Conservation (phyloP, 2,888 invertebrate species). For the Apamea sordens region DNA sequence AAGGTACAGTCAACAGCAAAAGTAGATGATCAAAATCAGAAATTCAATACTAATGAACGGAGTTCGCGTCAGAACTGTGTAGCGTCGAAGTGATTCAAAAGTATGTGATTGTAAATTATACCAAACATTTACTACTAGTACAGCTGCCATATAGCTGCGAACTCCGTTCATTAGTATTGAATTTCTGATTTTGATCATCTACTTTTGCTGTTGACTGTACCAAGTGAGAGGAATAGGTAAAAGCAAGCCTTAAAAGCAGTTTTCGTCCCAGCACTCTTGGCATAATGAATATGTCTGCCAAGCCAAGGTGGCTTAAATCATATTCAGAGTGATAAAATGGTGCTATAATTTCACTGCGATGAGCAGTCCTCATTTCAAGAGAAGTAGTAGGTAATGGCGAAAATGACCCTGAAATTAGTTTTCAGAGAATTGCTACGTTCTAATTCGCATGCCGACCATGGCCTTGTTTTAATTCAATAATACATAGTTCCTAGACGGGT, state of each 20-base stretch:
- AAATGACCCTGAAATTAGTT: slow-evolving; percentile 15
- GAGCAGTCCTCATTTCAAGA: slow-evolving; percentile 17
- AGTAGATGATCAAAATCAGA: too few relatives aligned
- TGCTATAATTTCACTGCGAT: slow-evolving; percentile 9
- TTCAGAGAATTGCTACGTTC: slow-evolving; percentile 12
- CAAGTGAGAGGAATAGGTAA: neutral
- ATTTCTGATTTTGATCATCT: too few relatives aligned
- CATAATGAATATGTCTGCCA: neutral
- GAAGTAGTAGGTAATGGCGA: neutral
- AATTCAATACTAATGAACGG: too few relatives aligned
- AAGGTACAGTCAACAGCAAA: too few relatives aligned
- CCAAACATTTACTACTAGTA: too few relatives aligned
- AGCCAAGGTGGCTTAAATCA: neutral
- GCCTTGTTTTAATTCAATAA: slow-evolving; percentile 26
- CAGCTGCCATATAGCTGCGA: too few relatives aligned
- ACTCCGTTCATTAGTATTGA: too few relatives aligned
- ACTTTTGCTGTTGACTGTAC: too few relatives aligned
- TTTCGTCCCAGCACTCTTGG: neutral
- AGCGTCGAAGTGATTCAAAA: too few relatives aligned
- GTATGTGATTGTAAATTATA: too few relatives aligned
- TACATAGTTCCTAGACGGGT: neutral
- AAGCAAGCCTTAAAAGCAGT: neutral
- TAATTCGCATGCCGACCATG: slow-evolving; percentile 5
- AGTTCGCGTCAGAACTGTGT: too few relatives aligned
- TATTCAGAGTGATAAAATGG: neutral